Conservation (phyloP, 2,888 invertebrate genomes). For the Marronus borbonicus region DNA sequence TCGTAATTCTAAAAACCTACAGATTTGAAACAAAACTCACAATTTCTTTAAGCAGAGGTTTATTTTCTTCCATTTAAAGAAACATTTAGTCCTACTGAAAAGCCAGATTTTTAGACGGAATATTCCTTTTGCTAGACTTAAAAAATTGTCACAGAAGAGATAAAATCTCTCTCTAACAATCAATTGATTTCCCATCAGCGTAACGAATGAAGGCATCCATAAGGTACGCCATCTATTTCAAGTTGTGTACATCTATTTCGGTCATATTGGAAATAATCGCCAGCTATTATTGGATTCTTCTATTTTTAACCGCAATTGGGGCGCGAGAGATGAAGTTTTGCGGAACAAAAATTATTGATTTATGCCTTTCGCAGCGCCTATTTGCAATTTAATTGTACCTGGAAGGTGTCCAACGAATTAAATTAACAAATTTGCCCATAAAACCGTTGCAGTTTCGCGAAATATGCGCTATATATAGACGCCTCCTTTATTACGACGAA, state of each 20-base stretch:
- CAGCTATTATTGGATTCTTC: constrained; percentile 7
- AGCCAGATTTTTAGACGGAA: no score
- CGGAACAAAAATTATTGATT: constrained; percentile 42
- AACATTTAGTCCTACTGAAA: no score
- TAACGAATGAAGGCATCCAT: no score
- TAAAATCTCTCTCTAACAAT: no score
- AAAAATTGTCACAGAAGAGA: no score
- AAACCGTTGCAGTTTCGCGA: constrained; percentile 47
- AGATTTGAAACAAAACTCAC: no score
- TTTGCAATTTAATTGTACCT: constrained; percentile 49
- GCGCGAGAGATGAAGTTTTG: constrained; percentile 23
- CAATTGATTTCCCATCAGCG: no score
- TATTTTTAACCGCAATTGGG: constrained; percentile 30
- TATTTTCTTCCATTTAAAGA: no score
- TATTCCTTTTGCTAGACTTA: no score
- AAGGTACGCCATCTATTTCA: background rate
- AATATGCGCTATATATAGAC: constrained; percentile 38
- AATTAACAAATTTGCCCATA: constrained; percentile 51
- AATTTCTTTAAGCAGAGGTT: no score
- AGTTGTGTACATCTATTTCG: constrained; percentile 14
- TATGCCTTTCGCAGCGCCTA: constrained; percentile 38
- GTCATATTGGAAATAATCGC: background rate
- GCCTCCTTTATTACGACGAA: constrained; percentile 35
- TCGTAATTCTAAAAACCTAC: no score
- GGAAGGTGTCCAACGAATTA: constrained; percentile 50